Base-by-base conservation (phyloP, 2,888 invertebrate genomes). In the Parochlus steinenii region DNA sequence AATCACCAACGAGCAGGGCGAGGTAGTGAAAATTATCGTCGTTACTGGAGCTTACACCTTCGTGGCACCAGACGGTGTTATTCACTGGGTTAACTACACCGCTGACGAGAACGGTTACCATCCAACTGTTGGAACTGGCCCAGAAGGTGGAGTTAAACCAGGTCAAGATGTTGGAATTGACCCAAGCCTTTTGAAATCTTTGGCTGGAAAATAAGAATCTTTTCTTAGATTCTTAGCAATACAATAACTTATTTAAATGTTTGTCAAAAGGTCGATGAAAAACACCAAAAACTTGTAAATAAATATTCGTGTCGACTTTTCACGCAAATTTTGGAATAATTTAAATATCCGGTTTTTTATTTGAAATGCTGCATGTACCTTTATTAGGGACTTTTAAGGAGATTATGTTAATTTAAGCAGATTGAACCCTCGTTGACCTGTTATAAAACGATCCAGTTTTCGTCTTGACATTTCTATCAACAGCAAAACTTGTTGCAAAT, bases 71-170 rank as follows among this genome's bases (percentile, higher is more conserved):
- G 36, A 36, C 15, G 36, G 36, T 30, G 36, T 30, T 8, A 36
- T 30, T 11, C 30, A 36, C 30, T 36, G 36, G 36, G 16, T 16
- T 6, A 30, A 30, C 14, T 36, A 36, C 24, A 23, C 23, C 23
- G 10, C 23, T 7, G 36, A 36, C 17, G 36, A 36, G 18, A 33
- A 34, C 19, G 40, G 41, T 32, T 41, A 36, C 24, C 37, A 39
- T 30, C 42, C 42, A 33, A 34, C 34, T 11, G 29, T 39, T n/a
- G 42, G 42, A 24, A 40, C 38, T 7, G 42, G 42, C 8, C 39
- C 39, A 24, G 38, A 32, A 27, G 42, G 40, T 30, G 42, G 42
- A 5, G 38, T 40, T 26, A 39, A 39, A 33, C 33, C 40, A 20
- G 42, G 42, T 31, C 28, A 37, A 31, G 40, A 40, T 33, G 37